These are phyloP conservation scores for Macropis europaea DNA, from an alignment of 2,888 invertebrate genomes.

Conservation along the genomic window DNA sequence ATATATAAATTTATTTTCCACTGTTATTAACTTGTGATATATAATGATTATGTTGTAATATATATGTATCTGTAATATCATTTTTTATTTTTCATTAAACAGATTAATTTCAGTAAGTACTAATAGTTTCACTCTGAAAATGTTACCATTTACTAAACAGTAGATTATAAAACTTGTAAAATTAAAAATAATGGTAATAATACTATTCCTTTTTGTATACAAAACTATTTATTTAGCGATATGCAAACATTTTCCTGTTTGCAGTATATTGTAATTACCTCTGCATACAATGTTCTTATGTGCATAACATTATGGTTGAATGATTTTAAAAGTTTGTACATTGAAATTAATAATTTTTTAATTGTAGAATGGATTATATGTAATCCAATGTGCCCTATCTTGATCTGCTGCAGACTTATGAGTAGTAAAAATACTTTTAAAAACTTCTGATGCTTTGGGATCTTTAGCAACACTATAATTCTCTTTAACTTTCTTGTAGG, in stretches of 20 bases:
- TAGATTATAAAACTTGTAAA: neutral
- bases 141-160: conserved; percentile 18
- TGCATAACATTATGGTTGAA: conserved; percentile 1
- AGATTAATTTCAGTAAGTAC: neutral
- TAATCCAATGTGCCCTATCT: conserved; percentile 97
- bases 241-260: conserved; percentile 6
- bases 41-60: conserved; percentile 15
- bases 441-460: conserved; percentile 93
- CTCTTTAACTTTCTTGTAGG: conserved; percentile 88
- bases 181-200: conserved; percentile 26
- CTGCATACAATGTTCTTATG: neutral
- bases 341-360: conserved; percentile 73
- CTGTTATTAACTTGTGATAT: conserved; percentile 24
- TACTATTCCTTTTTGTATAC: conserved; percentile 18
- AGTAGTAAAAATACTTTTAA: conserved; percentile 96
- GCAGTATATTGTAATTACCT: neutral
- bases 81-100: conserved; percentile 15
- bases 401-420: conserved; percentile 93
- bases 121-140: conserved; percentile 18
- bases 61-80: neutral
- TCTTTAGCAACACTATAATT: conserved; percentile 94
- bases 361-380: conserved; percentile 97
- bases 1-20: conserved; percentile 21
- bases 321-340: neutral
- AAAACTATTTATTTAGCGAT: conserved; percentile 27